Percentiles rank a stretch among this genome's conserved stretches.
Conservation (phyloP, 2,888 invertebrate genomes). For the Trachelus tabidus region DNA sequence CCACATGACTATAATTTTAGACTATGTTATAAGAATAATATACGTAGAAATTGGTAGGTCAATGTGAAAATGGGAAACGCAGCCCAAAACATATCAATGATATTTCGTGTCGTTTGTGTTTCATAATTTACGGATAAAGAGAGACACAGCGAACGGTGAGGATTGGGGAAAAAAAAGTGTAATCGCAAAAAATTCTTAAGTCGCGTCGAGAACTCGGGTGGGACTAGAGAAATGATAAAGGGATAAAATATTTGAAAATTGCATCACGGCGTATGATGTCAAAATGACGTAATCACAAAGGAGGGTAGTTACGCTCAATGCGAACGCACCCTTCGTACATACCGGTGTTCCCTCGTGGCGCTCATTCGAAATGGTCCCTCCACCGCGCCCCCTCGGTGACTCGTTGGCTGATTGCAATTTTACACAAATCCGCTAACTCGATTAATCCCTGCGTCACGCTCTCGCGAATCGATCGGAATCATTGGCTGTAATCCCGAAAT, state of each 20-base stretch:
- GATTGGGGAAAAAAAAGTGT: too few relatives aligned
- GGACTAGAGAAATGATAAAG: too few relatives aligned
- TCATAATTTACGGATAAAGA: constrained; percentile 57
- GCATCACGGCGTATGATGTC: not conserved
- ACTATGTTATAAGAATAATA: not conserved
- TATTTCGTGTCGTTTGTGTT: constrained; percentile 22
- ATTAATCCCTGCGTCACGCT: constrained; percentile 44
- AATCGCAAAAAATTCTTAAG: too few relatives aligned
- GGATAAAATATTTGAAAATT: not conserved
- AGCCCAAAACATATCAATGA: not conserved
- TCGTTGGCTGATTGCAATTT: constrained; percentile 41
- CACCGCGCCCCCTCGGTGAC: constrained; percentile 9
- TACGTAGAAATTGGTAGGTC: not conserved
- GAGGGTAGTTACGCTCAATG: not conserved
- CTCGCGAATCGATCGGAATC: constrained; percentile 35
- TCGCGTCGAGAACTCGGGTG: too few relatives aligned
- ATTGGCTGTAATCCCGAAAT: constrained; percentile 40
- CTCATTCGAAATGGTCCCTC: not conserved
- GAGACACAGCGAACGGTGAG: constrained; percentile 18
- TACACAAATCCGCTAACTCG: constrained; percentile 41
- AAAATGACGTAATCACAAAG: not conserved
- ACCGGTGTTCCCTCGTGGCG: not conserved
- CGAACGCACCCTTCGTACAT: not conserved
- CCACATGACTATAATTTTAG: too few relatives aligned
- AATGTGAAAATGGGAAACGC: not conserved